These are phyloP conservation scores for Rhinolophus ferrumequinum DNA, from an alignment of 2,113 vertebrate species.

Conservation along the genomic window DNA sequence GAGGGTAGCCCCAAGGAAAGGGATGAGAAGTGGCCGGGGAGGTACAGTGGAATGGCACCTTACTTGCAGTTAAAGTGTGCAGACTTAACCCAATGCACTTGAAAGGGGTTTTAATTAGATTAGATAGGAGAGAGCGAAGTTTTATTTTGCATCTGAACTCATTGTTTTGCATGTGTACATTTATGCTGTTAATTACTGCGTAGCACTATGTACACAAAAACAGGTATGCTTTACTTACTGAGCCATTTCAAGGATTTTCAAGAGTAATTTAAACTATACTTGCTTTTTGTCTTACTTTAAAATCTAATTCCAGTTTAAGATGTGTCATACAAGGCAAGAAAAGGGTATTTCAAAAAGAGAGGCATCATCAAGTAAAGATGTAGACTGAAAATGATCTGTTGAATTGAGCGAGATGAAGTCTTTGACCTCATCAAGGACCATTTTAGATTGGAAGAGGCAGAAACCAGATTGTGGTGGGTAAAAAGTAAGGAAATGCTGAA, in stretches of 20 bases:
- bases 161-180: background rate
- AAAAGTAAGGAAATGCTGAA: constrained; percentile 17
- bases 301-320: constrained; percentile 56
- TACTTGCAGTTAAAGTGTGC: background rate
- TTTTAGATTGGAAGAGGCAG: constrained; percentile 20
- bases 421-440: constrained; percentile 27
- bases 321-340: constrained; percentile 37
- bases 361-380: constrained; percentile 25
- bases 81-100: background rate
- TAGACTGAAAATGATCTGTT: constrained; percentile 45
- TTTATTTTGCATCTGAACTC: constrained; percentile 14
- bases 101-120: constrained; percentile 4
- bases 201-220: background rate
- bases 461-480: constrained; percentile 35
- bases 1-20: background rate
- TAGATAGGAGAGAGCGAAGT: constrained; percentile 1
- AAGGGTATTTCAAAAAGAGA: constrained; percentile 14
- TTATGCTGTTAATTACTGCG: background rate
- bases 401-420: constrained; percentile 16
- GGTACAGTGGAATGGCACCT: background rate
- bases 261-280: constrained; percentile 22
- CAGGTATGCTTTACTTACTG: constrained; percentile 15
- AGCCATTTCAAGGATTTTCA: constrained; percentile 42
- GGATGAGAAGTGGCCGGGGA: background rate
- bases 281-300: constrained; percentile 52